phyloP scores from a whole-genome alignment of 1,140 invertebrate genomes.

The Oryzaephilus surinamensis region DNA sequence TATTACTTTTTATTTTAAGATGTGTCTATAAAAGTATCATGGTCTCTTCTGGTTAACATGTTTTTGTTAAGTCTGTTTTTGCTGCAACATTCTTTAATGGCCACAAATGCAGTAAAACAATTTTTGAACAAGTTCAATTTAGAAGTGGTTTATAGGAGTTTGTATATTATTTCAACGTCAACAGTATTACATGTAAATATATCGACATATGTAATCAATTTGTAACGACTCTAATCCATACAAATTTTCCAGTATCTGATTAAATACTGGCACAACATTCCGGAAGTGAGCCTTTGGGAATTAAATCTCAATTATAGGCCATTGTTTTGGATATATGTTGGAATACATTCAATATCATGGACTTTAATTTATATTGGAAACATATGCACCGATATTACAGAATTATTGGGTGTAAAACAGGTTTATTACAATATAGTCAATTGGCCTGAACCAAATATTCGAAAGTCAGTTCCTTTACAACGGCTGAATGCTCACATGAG shows the following conservation, averaged over 20 bases:
- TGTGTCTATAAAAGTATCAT: slow-evolving; percentile 16
- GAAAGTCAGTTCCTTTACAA: slow-evolving; percentile 39
- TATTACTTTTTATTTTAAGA: slow-evolving; percentile 16
- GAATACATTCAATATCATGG: slow-evolving; percentile 45
- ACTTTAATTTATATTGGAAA: slow-evolving; percentile 49
- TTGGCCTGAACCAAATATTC: slow-evolving; percentile 35
- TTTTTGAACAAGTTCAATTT: slow-evolving; percentile 17
- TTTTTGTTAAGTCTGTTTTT: slow-evolving; percentile 26
- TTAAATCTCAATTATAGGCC: slow-evolving; percentile 23
- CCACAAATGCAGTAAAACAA: slow-evolving; percentile 21
- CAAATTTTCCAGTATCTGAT: slow-evolving; percentile 22
- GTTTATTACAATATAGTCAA: slow-evolving; percentile 39
- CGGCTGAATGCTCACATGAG: slow-evolving; percentile 42
- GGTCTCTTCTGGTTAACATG: slow-evolving; percentile 26
- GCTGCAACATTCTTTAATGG: slow-evolving; percentile 28
- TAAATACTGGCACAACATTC: slow-evolving; percentile 24
- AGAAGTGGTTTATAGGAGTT: slow-evolving; percentile 23
- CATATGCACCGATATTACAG: slow-evolving; percentile 49
- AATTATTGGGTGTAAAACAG: slow-evolving; percentile 48
- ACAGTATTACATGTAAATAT: slow-evolving; percentile 20
- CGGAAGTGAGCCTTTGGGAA: slow-evolving; percentile 24
- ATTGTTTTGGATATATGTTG: slow-evolving; percentile 38
- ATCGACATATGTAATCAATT: slow-evolving; percentile 2
- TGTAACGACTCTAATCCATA: not conserved
- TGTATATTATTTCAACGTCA: slow-evolving; percentile 29